phyloP scores from a whole-genome alignment of 2,113 vertebrate genomes.

The Anoplopoma fimbria region DNA sequence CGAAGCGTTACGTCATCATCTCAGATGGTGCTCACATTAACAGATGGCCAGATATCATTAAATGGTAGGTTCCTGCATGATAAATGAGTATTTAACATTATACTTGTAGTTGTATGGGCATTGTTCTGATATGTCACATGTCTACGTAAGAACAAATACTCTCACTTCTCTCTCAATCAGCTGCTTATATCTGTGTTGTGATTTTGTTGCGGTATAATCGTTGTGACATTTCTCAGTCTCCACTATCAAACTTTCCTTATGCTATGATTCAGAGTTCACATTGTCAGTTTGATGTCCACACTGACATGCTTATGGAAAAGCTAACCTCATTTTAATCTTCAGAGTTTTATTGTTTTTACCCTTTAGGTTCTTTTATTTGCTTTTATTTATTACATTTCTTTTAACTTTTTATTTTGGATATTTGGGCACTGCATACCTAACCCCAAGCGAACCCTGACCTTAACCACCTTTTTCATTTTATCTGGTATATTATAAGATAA shows the following conservation, averaged over 20 bases:
- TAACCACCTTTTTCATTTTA: too few relatives aligned
- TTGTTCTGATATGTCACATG: not conserved
- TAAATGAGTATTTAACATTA: not conserved
- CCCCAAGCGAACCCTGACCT: too few relatives aligned
- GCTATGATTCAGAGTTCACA: not conserved
- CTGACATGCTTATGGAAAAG: not conserved
- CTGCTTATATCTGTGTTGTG: not conserved
- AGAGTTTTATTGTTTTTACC: too few relatives aligned
- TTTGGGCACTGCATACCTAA: too few relatives aligned
- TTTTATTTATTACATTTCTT: too few relatives aligned
- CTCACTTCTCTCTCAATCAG: not conserved
- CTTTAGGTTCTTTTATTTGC: too few relatives aligned
- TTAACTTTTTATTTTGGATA: too few relatives aligned
- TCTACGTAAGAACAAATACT: slow-evolving; percentile 1
- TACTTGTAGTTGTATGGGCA: not conserved
- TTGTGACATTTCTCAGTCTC: not conserved
- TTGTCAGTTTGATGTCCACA: not conserved
- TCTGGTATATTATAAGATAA: too few relatives aligned
- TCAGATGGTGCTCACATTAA: slow-evolving; percentile 2
- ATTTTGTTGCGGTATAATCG: not conserved
- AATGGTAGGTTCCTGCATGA: not conserved
- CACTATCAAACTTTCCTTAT: not conserved
- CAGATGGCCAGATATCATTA: slow-evolving; percentile 9
- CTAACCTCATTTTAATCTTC: too few relatives aligned
- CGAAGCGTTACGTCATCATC: slow-evolving; percentile 22